phyloP scores from a whole-genome alignment of 2,888 invertebrate species.

The Rhyacophila evoluta region DNA sequence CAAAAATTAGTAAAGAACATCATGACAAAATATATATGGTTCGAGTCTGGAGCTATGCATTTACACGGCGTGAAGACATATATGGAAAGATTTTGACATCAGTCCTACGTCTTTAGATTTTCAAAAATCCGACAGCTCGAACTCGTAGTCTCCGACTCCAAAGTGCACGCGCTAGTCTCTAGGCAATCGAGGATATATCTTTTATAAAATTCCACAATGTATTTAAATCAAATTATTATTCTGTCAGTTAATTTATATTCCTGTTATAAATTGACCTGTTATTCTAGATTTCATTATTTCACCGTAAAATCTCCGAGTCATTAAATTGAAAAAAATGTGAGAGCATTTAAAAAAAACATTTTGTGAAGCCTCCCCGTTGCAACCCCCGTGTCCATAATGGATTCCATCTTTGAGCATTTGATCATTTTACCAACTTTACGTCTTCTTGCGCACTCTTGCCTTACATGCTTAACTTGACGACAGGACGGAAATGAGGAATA shows the following conservation, averaged over 20 bases:
- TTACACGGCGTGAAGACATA: too few species aligned
- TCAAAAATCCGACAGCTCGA: too few species aligned
- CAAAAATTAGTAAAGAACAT: too few species aligned
- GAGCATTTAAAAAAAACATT: neutral
- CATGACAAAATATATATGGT: too few species aligned
- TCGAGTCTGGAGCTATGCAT: too few species aligned
- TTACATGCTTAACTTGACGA: neutral
- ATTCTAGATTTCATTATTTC: conserved; percentile 11
- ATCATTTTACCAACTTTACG: conserved; percentile 39
- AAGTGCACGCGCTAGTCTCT: too few species aligned
- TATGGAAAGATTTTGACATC: too few species aligned
- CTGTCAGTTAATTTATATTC: neutral
- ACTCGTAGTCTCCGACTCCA: too few species aligned
- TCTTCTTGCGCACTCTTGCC: conserved; percentile 39
- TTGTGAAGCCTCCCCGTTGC: neutral
- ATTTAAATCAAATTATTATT: conserved; percentile 18
- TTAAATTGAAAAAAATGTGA: neutral
- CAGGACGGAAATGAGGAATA: neutral
- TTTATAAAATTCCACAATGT: too few species aligned
- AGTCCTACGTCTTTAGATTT: too few species aligned
- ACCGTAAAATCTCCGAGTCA: conserved; percentile 9
- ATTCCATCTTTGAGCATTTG: conserved; percentile 36
- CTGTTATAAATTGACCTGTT: conserved; percentile 27
- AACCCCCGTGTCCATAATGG: conserved; percentile 30
- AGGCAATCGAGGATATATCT: too few species aligned